Evolutionary conservation across 2,797 vertebrate species (phyloP).

Genomic region (Anguilla megastoma): DNA sequence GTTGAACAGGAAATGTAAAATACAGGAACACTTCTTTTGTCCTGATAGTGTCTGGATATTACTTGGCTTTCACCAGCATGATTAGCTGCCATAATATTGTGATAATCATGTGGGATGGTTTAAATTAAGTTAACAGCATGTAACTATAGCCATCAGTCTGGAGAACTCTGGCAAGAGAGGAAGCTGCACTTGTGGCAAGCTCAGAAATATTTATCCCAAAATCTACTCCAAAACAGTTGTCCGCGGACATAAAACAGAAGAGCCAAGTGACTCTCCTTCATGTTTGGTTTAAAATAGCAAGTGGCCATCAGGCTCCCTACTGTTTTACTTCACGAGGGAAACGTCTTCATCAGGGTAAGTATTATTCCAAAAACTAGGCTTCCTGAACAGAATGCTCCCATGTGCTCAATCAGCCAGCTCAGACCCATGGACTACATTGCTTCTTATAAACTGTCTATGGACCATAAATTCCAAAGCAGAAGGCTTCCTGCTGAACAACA

Average conservation of each 20-base stretch:
- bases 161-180: neutral
- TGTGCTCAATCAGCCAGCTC: conserved; percentile 82
- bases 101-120: neutral
- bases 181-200: neutral
- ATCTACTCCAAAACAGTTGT: conserved; percentile 10
- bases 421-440: conserved; percentile 91
- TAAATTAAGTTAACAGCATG: neutral
- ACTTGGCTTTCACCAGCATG: neutral
- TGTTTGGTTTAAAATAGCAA: conserved; percentile 79
- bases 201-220: neutral
- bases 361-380: conserved; percentile 92
- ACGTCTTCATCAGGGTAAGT: conserved; percentile 90
- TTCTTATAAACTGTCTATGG: conserved; percentile 97
- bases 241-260: conserved; percentile 36
- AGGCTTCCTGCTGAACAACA: conserved; percentile 82
- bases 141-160: neutral
- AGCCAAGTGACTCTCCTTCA: conserved; percentile 76
- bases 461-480: conserved; percentile 92
- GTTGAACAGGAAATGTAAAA: neutral
- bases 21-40: neutral
- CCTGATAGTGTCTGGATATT: neutral
- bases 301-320: conserved; percentile 88
- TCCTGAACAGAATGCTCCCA: conserved; percentile 86
- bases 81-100: conserved; percentile 14
- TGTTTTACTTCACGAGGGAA: conserved; percentile 89